phyloP scores from a whole-genome alignment of 2,888 invertebrate species.

The Morpho deidamia region DNA sequence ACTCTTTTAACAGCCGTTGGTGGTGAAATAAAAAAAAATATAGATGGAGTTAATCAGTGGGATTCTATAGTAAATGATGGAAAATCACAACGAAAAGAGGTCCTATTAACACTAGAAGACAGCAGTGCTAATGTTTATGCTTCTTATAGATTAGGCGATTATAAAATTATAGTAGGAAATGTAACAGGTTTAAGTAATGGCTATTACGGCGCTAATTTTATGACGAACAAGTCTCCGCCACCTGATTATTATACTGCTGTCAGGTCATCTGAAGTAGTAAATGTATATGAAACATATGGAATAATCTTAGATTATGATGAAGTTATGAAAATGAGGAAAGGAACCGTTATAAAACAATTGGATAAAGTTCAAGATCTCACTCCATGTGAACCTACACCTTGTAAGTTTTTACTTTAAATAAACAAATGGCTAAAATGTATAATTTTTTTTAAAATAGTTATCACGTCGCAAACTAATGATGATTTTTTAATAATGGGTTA shows the following conservation, averaged over 20 bases:
- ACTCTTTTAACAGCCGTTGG: constrained; percentile 78
- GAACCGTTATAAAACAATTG: constrained; percentile 47
- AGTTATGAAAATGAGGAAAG: constrained; percentile 43
- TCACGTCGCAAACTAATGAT: no score
- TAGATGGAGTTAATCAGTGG: constrained; percentile 86
- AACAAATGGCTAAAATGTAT: not conserved
- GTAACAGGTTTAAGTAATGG: constrained; percentile 55
- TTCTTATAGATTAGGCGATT: constrained; percentile 79
- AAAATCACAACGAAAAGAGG: constrained; percentile 70
- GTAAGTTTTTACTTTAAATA: constrained; percentile 41
- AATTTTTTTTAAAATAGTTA: no score
- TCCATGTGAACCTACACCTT: constrained; percentile 52
- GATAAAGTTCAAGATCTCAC: constrained; percentile 48
- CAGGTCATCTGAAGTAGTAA: constrained; percentile 46
- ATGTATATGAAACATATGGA: constrained; percentile 48
- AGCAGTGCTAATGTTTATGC: constrained; percentile 70
- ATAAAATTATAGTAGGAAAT: constrained; percentile 80
- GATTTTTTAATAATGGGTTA: no score
- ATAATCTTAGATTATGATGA: constrained; percentile 42
- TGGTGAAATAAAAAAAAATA: constrained; percentile 42
- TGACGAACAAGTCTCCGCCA: constrained; percentile 44
- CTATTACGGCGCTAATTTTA: constrained; percentile 54
- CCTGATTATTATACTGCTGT: constrained; percentile 52
- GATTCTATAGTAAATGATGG: constrained; percentile 73
- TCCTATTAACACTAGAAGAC: constrained; percentile 78